phyloP scores from a whole-genome alignment of 1,140 invertebrate genomes.

The Drosophila yakuba region DNA sequence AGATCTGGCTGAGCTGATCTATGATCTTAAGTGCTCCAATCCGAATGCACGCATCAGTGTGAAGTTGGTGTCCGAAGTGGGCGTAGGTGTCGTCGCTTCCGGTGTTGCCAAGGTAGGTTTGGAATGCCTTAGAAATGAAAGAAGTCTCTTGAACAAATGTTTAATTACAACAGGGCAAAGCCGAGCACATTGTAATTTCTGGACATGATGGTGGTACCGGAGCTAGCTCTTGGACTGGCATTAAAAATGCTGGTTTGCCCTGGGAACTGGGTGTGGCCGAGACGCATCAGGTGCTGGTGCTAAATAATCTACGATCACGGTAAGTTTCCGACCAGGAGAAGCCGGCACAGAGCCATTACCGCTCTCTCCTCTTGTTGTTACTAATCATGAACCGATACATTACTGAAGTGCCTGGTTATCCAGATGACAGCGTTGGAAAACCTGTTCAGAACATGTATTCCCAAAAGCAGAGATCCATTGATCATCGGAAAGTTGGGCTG shows the following conservation, averaged over 20 bases:
- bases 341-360: conserved; percentile 26
- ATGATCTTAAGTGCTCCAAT: conserved; percentile 99
- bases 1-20: conserved; percentile 99
- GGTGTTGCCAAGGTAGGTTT: conserved; percentile 96
- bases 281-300: conserved; percentile 97
- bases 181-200: conserved; percentile 99
- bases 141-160: too few relatives aligned
- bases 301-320: conserved; percentile 97
- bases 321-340: conserved; percentile 73
- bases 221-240: conserved; percentile 98
- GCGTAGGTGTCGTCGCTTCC: conserved; percentile 98
- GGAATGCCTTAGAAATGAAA: background rate
- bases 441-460: conserved; percentile 55
- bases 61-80: conserved; percentile 99
- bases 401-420: conserved; percentile 79
- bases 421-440: conserved; percentile 81
- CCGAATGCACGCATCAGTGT: conserved; percentile 97
- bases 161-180: conserved; percentile 91
- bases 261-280: conserved; percentile 99
- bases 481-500: conserved; percentile 43
- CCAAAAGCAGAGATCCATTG: conserved; percentile 48
- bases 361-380: conserved; percentile 64
- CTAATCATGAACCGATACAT: conserved; percentile 81
- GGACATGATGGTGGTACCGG: conserved; percentile 99
- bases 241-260: conserved; percentile 97